A percentile compares a stretch with the other conserved stretches of the same genome.
These are phyloP conservation scores for Serripes groenlandicus DNA, from an alignment of 2,888 invertebrate genomes.

Conservation along the genomic window DNA sequence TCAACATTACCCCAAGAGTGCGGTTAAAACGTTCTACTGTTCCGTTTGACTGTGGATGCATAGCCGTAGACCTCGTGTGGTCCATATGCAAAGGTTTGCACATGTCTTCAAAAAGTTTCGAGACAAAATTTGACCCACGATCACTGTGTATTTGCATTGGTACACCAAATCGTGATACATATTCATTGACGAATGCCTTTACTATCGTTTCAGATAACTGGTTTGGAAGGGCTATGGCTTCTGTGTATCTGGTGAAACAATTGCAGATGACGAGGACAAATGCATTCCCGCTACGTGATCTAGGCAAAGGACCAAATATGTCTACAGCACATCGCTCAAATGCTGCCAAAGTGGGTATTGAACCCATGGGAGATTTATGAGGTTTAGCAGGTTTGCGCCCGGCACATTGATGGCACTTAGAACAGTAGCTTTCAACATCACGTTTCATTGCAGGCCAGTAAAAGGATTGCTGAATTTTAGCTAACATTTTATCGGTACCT, in stretches of 20 bases:
- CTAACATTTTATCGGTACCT: conserved; percentile 27
- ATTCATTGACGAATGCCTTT: conserved; percentile 53
- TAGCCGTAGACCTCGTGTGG: not conserved
- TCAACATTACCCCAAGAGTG: conserved; percentile 70
- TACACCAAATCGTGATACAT: conserved; percentile 58
- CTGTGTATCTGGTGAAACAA: conserved; percentile 59
- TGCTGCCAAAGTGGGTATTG: conserved; percentile 53
- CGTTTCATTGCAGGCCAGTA: too few species aligned
- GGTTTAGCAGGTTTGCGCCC: conserved; percentile 42
- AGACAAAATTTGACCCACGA: too few species aligned
- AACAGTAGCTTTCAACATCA: conserved; percentile 35
- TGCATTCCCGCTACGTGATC: conserved; percentile 44
- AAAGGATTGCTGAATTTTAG: conserved; percentile 8
- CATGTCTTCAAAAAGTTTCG: conserved; percentile 46
- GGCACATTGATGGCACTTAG: conserved; percentile 34
- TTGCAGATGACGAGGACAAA: conserved; percentile 60
- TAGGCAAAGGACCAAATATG: conserved; percentile 59
- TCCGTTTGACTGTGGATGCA: conserved; percentile 68
- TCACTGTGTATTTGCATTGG: conserved; percentile 55
- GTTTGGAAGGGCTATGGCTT: conserved; percentile 57
- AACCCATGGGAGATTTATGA: conserved; percentile 30
- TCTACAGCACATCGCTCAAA: conserved; percentile 40
- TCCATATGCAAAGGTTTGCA: not conserved
- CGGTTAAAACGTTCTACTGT: conserved; percentile 72
- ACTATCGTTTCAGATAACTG: conserved; percentile 55